Conservation (phyloP, 2,797 vertebrate genomes). For the Manis crassicaudata region DNA sequence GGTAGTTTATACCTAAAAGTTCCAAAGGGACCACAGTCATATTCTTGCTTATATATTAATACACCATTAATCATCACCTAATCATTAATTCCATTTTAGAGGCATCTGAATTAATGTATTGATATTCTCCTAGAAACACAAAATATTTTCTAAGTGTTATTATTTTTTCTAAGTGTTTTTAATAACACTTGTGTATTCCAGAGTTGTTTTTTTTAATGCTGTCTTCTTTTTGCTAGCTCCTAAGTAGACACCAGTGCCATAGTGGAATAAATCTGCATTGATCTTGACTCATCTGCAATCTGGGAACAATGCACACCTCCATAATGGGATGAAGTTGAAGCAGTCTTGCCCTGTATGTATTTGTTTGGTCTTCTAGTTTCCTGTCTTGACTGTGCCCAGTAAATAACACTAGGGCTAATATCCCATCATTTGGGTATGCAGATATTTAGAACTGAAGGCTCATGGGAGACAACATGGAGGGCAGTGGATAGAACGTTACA, state of each 20-base stretch:
- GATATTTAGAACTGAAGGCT: too few relatives aligned
- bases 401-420: neutral
- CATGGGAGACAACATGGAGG: neutral
- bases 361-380: neutral
- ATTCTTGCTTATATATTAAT: neutral
- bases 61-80: neutral
- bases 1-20: neutral
- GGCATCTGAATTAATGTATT: neutral
- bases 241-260: neutral
- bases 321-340: neutral
- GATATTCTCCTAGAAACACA: neutral
- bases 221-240: neutral
- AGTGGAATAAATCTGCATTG: neutral
- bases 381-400: neutral
- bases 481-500: neutral
- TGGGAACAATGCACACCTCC: neutral
- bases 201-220: neutral
- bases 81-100: constrained; percentile 15
- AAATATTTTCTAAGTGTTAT: neutral
- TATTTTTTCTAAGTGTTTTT: neutral
- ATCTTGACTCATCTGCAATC: neutral
- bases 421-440: too few relatives aligned
- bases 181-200: neutral
- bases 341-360: neutral
- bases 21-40: neutral